Base-by-base conservation (phyloP, 2,797 vertebrate species). In the Micromesistius poutassou region DNA sequence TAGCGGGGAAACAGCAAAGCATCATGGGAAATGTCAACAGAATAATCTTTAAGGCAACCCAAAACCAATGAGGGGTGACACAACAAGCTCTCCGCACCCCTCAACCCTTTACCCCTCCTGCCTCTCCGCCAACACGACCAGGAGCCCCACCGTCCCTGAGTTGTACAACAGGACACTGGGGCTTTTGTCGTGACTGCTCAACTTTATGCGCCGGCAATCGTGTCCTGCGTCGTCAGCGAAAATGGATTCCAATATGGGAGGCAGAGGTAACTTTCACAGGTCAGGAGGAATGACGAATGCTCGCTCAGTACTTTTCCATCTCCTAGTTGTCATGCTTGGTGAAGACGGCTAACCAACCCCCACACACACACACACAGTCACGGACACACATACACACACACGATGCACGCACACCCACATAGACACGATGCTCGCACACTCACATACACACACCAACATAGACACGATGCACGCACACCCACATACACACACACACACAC, bases 181-280 rank as follows among this genome's bases (percentile, higher is more conserved):
- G 1, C 16, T 19, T 55, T 55, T 2, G 46, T 50, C 46, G 46
- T 50, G 46, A 50, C 16, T 22, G 46, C 66, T 25, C 25, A 8
- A n/a, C 62, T 68, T 16, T 62, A 14, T 62, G 88, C 90, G 90
- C 87, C 88, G 82, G 31, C 76, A 72, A 76, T 31, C 73, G 31
- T 33, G 35, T 35, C 72, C 40, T 84, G 72, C 74, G 76, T 46
- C 46, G 73, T 80, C 30, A 74, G 36, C 66, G 62, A 72, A 9
- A 40, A 68, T 16, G 68, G 55, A 77, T 55, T 46, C 46, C 22
- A n/a, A 28, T 55, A 14, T 66, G 7, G 55, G 25, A 25, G 9
- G 6, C 30, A 31, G 46, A 71, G 74, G 80, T 78, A 46, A 25
- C 28, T 30, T 79, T 76, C 71, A 71, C 74, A 79, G 78, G 71